Evolutionary conservation across 2,113 vertebrate species (phyloP).

Genomic region (Ibidorhyncha struthersii): DNA sequence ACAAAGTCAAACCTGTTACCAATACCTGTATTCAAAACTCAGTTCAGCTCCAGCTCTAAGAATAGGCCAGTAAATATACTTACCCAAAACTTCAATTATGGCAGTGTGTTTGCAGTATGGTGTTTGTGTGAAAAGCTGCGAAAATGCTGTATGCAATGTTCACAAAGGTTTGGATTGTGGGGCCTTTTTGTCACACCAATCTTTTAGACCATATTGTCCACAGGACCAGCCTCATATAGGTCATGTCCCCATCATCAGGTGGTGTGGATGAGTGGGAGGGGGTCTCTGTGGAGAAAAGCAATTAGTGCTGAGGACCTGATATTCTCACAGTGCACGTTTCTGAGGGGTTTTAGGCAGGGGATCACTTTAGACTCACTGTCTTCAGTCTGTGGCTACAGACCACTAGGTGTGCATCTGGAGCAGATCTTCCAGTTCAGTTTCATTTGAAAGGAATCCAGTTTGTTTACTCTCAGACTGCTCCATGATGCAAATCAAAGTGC

Average conservation of each 20-base stretch:
- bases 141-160: not conserved
- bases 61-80: not conserved
- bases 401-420: not conserved
- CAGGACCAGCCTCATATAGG: not conserved
- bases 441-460: not conserved
- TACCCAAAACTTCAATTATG: not conserved
- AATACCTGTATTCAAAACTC: not conserved
- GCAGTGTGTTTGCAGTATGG: not conserved
- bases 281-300: not conserved
- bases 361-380: not conserved
- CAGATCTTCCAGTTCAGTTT: not conserved
- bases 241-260: not conserved
- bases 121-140: not conserved
- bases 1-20: not conserved
- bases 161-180: not conserved
- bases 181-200: not conserved
- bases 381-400: not conserved
- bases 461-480: not conserved
- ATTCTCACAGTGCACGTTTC: not conserved
- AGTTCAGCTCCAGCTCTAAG: not conserved
- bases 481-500: not conserved
- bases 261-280: not conserved
- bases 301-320: not conserved
- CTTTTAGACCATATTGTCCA: not conserved
- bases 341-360: accelerated